phyloP scores from a whole-genome alignment of 2,797 vertebrate species.

The Rhinogobio ventralis region DNA sequence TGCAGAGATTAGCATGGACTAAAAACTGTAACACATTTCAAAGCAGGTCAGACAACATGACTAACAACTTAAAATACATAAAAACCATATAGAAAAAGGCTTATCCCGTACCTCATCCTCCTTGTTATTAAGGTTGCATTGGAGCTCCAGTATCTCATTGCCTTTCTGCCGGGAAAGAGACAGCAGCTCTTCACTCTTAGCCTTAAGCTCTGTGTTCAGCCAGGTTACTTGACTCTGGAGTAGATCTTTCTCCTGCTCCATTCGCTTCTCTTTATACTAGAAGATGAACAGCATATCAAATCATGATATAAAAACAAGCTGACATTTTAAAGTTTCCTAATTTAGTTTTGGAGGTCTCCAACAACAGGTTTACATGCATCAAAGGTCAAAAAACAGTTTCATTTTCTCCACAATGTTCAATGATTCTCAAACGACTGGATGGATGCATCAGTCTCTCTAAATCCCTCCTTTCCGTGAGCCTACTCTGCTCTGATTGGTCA shows the following conservation, averaged over 20 bases:
- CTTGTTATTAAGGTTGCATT: conserved; percentile 90
- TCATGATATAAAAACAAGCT: too few species aligned
- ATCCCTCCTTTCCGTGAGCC: too few species aligned
- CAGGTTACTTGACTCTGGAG: conserved; percentile 88
- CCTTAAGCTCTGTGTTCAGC: conserved; percentile 90
- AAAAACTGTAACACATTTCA: not conserved
- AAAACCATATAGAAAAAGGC: not conserved
- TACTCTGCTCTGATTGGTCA: too few species aligned
- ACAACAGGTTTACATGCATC: too few species aligned
- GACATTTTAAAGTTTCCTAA: too few species aligned
- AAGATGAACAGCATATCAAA: not conserved
- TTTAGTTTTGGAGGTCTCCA: too few species aligned
- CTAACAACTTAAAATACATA: not conserved
- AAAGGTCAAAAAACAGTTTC: too few species aligned
- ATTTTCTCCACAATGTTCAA: too few species aligned
- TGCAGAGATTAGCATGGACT: not conserved
- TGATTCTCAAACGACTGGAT: too few species aligned
- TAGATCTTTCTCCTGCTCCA: conserved; percentile 95
- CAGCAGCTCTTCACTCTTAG: conserved; percentile 93
- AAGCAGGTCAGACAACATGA: not conserved
- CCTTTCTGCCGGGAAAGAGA: conserved; percentile 89
- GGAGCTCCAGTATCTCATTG: conserved; percentile 92
- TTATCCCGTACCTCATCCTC: conserved; percentile 85
- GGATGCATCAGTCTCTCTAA: too few species aligned
- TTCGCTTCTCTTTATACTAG: conserved; percentile 93